Conservation (phyloP, 2,888 invertebrate species). For the Agelastica alni region DNA sequence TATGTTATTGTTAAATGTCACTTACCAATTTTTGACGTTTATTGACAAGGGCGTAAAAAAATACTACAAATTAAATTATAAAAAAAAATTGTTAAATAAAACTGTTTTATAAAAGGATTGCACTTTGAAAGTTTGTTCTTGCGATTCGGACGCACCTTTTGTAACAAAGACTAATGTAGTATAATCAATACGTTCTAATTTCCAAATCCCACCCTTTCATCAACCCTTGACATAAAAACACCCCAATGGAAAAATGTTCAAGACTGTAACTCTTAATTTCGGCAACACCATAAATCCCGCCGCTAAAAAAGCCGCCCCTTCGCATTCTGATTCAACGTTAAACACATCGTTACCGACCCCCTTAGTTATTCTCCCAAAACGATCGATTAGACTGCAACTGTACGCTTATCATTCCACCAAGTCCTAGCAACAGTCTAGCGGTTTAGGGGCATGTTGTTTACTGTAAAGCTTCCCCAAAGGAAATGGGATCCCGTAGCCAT, state of each 20-base stretch:
- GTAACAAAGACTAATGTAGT: too few species aligned
- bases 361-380: conserved; percentile 49
- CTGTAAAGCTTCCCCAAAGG: conserved; percentile 53
- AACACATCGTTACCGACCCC: conserved; percentile 52
- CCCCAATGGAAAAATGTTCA: conserved; percentile 14
- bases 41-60: too few species aligned
- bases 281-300: conserved; percentile 32
- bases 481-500: conserved; percentile 56
- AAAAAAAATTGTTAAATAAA: too few species aligned
- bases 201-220: background rate
- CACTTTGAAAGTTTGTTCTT: too few species aligned
- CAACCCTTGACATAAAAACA: background rate
- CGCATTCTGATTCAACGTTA: conserved; percentile 48
- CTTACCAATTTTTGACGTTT: too few species aligned
- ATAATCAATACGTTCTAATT: background rate
- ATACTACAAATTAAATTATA: too few species aligned
- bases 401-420: background rate
- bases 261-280: conserved; percentile 26
- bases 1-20: too few species aligned
- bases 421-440: conserved; percentile 35
- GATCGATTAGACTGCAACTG: conserved; percentile 37
- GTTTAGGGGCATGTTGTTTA: conserved; percentile 48
- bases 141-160: too few species aligned
- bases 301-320: conserved; percentile 39
- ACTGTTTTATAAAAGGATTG: too few species aligned